phyloP scores from a whole-genome alignment of 2,888 invertebrate genomes.

The Bunonema sp. region DNA sequence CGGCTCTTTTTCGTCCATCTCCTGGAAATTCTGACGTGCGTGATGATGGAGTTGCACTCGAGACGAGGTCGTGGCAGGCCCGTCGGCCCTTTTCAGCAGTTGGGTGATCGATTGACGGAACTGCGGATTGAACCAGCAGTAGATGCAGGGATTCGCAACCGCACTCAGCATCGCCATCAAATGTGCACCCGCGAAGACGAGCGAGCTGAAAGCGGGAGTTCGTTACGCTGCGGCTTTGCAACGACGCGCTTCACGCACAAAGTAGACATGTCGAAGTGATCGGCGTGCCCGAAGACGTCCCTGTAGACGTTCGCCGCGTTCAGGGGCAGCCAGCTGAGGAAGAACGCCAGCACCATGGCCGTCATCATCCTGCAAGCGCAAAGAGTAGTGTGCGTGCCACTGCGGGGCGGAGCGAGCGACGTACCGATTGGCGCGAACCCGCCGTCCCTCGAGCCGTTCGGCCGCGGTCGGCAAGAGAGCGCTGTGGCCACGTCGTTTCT shows the following conservation, averaged over 20 bases:
- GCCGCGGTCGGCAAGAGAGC: slow-evolving; percentile 13
- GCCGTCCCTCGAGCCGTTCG: slow-evolving; percentile 12
- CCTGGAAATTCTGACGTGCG: too few relatives aligned
- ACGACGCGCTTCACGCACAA: not conserved
- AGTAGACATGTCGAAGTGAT: slow-evolving; percentile 4
- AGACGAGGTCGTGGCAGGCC: too few relatives aligned
- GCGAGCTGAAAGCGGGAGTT: slow-evolving; percentile 8
- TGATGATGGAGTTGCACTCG: too few relatives aligned
- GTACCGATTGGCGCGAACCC: slow-evolving; percentile 11
- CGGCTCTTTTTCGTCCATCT: too few relatives aligned
- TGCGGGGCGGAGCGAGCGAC: too few relatives aligned
- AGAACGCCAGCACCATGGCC: slow-evolving; percentile 33
- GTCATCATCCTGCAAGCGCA: slow-evolving; percentile 36
- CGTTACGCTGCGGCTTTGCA: not conserved
- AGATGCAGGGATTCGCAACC: slow-evolving; percentile 35
- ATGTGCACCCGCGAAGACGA: slow-evolving; percentile 33
- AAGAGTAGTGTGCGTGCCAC: too few relatives aligned
- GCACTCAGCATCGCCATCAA: slow-evolving; percentile 37
- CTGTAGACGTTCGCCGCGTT: slow-evolving; percentile 34
- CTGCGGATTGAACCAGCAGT: slow-evolving; percentile 39
- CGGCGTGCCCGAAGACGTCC: slow-evolving; percentile 17
- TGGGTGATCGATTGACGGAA: too few relatives aligned
- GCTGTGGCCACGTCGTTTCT: slow-evolving; percentile 13
- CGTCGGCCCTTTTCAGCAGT: too few relatives aligned
- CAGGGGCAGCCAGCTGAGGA: slow-evolving; percentile 40